Conservation (phyloP, 1,140 invertebrate genomes). For the Belonocnema kinseyi region DNA sequence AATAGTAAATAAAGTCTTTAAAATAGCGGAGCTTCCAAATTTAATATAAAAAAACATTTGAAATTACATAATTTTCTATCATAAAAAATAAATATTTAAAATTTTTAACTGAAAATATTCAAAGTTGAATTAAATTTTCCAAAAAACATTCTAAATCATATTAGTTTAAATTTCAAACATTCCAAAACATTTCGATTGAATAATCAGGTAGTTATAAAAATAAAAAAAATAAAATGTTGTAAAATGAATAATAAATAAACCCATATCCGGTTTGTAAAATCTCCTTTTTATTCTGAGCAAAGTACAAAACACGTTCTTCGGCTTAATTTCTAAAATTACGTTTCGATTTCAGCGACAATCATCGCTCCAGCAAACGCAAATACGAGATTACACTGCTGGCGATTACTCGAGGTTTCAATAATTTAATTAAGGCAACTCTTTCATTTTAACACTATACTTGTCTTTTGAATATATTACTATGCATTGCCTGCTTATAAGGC, state of each 20-base stretch:
- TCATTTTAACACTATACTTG: slow-evolving; percentile 52
- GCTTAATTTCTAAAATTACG: slow-evolving; percentile 52
- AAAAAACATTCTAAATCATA: too few relatives aligned
- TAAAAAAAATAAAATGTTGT: too few relatives aligned
- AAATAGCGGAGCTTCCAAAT: too few relatives aligned
- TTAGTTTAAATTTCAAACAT: too few relatives aligned
- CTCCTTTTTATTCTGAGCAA: slow-evolving; percentile 63
- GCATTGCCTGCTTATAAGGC: slow-evolving; percentile 33
- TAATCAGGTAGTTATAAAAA: too few relatives aligned
- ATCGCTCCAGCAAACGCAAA: slow-evolving; percentile 30
- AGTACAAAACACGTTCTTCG: slow-evolving; percentile 63
- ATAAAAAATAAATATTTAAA: too few relatives aligned
- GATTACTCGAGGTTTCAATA: slow-evolving; percentile 52
- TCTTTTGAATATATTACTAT: slow-evolving; percentile 60
- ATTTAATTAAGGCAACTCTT: slow-evolving; percentile 69
- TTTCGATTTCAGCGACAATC: slow-evolving; percentile 39
- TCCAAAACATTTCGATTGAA: too few relatives aligned
- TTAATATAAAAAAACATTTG: too few relatives aligned
- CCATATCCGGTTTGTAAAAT: slow-evolving; percentile 14
- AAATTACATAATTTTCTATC: too few relatives aligned
- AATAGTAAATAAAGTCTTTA: too few relatives aligned
- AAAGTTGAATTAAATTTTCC: too few relatives aligned
- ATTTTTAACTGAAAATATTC: too few relatives aligned
- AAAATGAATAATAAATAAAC: neutral
- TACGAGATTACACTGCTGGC: slow-evolving; percentile 31